phyloP scores from a whole-genome alignment of 37 sponge, comb jelly and placozoan species.

The Mnemiopsis leidyi region DNA sequence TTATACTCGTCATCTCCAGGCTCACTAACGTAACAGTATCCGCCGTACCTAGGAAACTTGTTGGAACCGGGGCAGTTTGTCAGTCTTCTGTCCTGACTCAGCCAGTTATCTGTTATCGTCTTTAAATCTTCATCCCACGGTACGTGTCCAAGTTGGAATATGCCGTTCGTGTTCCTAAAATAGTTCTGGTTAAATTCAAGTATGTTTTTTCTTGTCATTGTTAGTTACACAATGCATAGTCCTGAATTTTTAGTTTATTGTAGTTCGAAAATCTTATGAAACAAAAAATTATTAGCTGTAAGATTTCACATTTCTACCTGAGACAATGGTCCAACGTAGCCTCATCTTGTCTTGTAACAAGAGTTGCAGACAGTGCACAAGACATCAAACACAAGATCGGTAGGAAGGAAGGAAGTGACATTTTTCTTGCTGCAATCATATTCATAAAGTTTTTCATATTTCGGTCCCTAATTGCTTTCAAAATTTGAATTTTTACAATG shows the following conservation, averaged over 20 bases:
- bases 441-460: no score
- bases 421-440: no score
- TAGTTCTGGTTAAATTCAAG: background rate
- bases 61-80: background rate
- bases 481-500: no score
- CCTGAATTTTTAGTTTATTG: no score
- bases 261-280: no score
- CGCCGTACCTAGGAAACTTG: background rate
- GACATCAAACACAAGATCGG: background rate
- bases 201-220: background rate
- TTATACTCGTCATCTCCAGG: background rate
- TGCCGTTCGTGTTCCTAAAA: background rate
- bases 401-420: background rate
- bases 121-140: background rate
- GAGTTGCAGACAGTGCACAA: background rate
- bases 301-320: background rate
- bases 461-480: no score
- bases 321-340: background rate
- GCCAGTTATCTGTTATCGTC: background rate
- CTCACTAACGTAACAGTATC: background rate
- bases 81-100: background rate
- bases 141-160: background rate
- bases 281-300: no score
- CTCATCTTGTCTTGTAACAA: background rate
- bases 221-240: background rate